Evolutionary conservation across 92 coral and sea anemone species (phyloP).

Genomic region (Heliopora coerulea): DNA sequence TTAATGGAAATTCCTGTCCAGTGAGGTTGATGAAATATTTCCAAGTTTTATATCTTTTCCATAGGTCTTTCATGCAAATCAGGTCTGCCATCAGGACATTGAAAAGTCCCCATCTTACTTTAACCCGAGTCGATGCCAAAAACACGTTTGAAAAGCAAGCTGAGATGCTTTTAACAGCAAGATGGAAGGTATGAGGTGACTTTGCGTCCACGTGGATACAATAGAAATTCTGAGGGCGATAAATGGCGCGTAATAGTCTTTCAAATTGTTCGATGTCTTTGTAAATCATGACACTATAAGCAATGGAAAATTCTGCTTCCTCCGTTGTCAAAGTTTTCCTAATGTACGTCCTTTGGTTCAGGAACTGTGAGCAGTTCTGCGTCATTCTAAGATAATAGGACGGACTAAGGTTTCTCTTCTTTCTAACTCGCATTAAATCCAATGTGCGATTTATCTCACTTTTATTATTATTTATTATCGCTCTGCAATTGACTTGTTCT

Average conservation of each 20-base stretch:
- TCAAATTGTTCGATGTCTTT: constrained; percentile 61
- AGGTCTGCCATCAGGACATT: constrained; percentile 58
- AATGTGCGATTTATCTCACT: not conserved
- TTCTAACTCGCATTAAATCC: not conserved
- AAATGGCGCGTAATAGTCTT: constrained; percentile 56
- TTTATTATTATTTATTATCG: not conserved
- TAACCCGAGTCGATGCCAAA: constrained; percentile 39
- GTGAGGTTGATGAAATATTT: constrained; percentile 61
- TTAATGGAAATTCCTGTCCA: constrained; percentile 75
- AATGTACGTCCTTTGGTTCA: constrained; percentile 21
- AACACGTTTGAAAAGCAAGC: constrained; percentile 63
- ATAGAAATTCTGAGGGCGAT: constrained; percentile 68
- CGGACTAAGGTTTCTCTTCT: not conserved
- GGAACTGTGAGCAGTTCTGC: constrained; percentile 8
- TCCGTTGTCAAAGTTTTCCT: not conserved
- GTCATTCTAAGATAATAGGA: not conserved
- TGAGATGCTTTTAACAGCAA: constrained; percentile 48
- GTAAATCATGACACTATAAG: constrained; percentile 55
- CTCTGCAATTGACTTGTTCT: not conserved
- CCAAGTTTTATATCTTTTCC: constrained; percentile 51
- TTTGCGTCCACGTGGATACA: constrained; percentile 65
- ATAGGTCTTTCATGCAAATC: constrained; percentile 61
- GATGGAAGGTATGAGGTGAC: constrained; percentile 39
- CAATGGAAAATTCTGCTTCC: constrained; percentile 58
- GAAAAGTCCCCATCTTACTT: constrained; percentile 54